phyloP scores from a whole-genome alignment of 2,797 vertebrate species.

The Dipus sagitta region DNA sequence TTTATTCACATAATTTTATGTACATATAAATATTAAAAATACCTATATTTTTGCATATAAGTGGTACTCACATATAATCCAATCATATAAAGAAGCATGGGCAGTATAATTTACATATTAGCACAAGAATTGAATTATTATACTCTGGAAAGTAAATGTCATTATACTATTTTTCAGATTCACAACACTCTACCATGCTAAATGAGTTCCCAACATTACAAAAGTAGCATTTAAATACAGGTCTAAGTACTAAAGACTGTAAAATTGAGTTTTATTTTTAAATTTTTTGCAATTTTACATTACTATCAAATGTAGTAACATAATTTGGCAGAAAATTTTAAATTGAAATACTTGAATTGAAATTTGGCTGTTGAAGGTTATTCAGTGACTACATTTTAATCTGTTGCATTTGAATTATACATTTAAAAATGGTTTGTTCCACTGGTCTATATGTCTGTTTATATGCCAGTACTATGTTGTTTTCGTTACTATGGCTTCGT shows the following conservation, averaged over 20 bases:
- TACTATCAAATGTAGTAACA: slow-evolving; percentile 8
- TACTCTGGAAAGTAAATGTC: neutral
- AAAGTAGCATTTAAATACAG: neutral
- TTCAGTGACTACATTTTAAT: neutral
- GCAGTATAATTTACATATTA: neutral
- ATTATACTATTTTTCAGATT: neutral
- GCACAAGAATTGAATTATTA: neutral
- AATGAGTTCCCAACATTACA: neutral
- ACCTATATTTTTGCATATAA: neutral
- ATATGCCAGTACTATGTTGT: no score
- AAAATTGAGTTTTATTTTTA: neutral
- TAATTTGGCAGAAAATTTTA: neutral
- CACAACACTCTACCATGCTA: neutral
- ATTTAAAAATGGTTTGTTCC: neutral
- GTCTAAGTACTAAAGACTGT: neutral
- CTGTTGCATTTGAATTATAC: neutral
- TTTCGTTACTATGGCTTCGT: no score
- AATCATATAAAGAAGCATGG: neutral
- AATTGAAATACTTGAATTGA: neutral
- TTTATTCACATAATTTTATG: neutral
- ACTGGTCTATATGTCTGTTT: no score
- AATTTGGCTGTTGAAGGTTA: neutral
- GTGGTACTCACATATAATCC: neutral
- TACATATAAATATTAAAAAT: slow-evolving; percentile 15
- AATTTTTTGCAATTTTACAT: neutral